Base-by-base conservation (phyloP, 92 coral and sea anemone species). In the Anthopleura xanthogrammica region DNA sequence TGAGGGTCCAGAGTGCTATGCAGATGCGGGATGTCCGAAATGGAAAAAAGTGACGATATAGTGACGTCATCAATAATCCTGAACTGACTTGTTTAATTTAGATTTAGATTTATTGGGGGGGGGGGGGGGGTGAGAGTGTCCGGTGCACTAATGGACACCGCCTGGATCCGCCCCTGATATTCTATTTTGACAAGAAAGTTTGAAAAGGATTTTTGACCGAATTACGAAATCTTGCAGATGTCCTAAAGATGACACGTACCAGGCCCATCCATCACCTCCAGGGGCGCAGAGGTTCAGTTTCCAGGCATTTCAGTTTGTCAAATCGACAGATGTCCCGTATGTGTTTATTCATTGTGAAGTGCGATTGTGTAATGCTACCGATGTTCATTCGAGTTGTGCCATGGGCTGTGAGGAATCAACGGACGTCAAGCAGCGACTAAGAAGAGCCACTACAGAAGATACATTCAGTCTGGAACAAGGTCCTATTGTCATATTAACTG, bases 331-430 rank as follows among this genome's bases (percentile, higher is more conserved):
- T 16, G 65, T 76, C 62, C 82, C 94, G 36, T 88, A 81, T 80
- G 89, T 90, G 56, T 90, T 90, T 68, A 80, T 90, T 52, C 94
- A 90, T 58, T 90, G 94, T 84, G 85, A 74, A 19, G 91, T 90
- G 17, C 80, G 82, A 60, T 62, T 90, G 60, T 90, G 94, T 71
- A 82, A 90, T 39, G 94, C 87, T 22, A 64, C 79, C 3, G 85
- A 90, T 72, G 79, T 50, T 9, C 23, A 62, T 85, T 90, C 94
- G 2, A 79, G 81, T 10, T 90, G 94, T 77, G 90, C 85, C 52
- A 80, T 50, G 76, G 89, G 89, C 3, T 86, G 89, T 60, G 79
- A 85, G 17, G 60, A 24, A 52, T 0, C 42, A 58, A 50, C 76
- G 1, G 83, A 77, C 39, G 78, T 65, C 23, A 79, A 71, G 40